phyloP scores from a whole-genome alignment of 2,113 vertebrate genomes.

The Lucifuga dentata region DNA sequence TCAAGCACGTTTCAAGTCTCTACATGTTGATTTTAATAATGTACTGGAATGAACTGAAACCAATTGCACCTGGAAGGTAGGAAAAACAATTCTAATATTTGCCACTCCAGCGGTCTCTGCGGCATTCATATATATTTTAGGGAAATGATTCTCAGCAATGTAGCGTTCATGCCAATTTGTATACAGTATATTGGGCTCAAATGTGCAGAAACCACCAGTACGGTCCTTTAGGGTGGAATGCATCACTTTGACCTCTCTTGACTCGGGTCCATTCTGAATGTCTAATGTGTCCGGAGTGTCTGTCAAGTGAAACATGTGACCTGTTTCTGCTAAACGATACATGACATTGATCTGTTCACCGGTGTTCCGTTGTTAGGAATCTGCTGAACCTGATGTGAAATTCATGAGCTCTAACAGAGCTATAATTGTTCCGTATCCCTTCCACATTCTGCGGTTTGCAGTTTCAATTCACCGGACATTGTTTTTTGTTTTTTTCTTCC shows the following conservation, averaged over 20 bases:
- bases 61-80: no score
- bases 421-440: conserved; percentile 71
- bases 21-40: no score
- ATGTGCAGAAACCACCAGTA: no score
- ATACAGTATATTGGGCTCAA: no score
- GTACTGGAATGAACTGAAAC: no score
- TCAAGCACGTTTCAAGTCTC: no score
- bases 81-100: no score
- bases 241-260: conserved; percentile 41
- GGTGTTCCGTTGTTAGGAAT: conserved; percentile 46
- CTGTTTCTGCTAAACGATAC: conserved; percentile 46
- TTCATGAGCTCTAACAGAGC: conserved; percentile 63
- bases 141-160: no score
- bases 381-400: conserved; percentile 69
- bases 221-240: no score
- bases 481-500: conserved; percentile 23
- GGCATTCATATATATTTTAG: no score
- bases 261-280: conserved; percentile 46
- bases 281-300: conserved; percentile 60
- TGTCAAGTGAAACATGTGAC: conserved; percentile 55
- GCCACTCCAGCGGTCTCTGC: no score
- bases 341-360: conserved; percentile 61
- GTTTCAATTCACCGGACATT: conserved; percentile 46
- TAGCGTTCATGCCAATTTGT: no score
- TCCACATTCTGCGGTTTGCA: conserved; percentile 61